Evolutionary conservation across 2,888 invertebrate genomes (phyloP).

Genomic region (Drosophila anomalata): DNA sequence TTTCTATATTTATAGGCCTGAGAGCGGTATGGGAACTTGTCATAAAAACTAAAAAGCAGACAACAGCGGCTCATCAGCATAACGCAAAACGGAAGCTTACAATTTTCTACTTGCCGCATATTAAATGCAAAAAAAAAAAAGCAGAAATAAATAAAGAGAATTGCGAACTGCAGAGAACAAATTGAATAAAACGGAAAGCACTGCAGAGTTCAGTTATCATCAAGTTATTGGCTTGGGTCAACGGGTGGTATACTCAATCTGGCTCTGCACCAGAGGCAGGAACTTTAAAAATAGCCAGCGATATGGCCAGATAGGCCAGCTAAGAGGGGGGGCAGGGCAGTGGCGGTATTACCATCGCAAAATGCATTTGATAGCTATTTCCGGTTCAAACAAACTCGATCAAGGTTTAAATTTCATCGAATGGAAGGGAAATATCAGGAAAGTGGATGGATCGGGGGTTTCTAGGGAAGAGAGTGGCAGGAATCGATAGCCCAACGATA

Average conservation of each 20-base stretch:
- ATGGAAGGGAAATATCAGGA: not conserved
- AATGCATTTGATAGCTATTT: conserved; percentile 71
- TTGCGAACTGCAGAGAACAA: conserved; percentile 13
- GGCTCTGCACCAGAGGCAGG: conserved; percentile 15
- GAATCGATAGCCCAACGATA: too few relatives aligned
- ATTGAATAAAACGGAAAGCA: conserved; percentile 27
- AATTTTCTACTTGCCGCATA: conserved; percentile 77
- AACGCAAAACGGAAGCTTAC: conserved; percentile 75
- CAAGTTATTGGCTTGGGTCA: conserved; percentile 38
- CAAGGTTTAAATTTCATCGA: conserved; percentile 2
- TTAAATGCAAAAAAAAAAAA: conserved; percentile 57
- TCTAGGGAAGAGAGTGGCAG: not conserved
- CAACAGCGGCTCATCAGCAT: conserved; percentile 37
- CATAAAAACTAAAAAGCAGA: conserved; percentile 44
- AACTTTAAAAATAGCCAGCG: conserved; percentile 33
- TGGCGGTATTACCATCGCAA: conserved; percentile 36
- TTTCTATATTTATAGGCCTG: conserved; percentile 60
- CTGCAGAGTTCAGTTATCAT: conserved; percentile 31
- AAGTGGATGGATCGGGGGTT: not conserved
- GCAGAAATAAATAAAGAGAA: conserved; percentile 11
- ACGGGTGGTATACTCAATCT: conserved; percentile 59
- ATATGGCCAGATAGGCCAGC: conserved; percentile 13
- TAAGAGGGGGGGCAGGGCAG: not conserved
- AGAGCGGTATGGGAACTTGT: conserved; percentile 59
- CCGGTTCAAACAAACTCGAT: conserved; percentile 45